Percentiles rank a stretch among this genome's conserved stretches.
Conservation (phyloP, 2,888 invertebrate species). For the Ecdyonurus torrentis region DNA sequence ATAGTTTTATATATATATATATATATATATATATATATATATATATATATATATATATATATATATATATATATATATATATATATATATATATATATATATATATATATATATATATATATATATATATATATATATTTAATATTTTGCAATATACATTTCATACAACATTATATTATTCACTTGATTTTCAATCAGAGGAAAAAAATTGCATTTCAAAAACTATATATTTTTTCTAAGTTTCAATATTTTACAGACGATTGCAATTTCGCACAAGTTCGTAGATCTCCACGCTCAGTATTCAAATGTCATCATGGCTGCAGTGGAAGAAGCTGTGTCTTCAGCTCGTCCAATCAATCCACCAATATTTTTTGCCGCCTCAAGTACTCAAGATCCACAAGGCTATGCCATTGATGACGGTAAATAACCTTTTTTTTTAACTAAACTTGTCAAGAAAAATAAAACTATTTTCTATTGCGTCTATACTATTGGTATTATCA, state of each 20-base stretch:
- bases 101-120: no score
- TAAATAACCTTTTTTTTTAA: no score
- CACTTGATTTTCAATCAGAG: no score
- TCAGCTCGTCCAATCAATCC: constrained; percentile 56
- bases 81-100: no score
- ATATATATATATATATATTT: no score
- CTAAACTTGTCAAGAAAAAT: no score
- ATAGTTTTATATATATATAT: not conserved
- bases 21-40: not conserved
- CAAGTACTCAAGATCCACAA: constrained; percentile 28
- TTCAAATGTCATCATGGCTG: constrained; percentile 37
- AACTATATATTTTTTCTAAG: not conserved
- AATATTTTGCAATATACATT: no score
- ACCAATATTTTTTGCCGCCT: constrained; percentile 63
- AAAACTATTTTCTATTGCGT: no score
- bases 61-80: not conserved
- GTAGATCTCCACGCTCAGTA: constrained; percentile 46
- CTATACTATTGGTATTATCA: no score
- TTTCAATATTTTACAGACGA: constrained; percentile 30
- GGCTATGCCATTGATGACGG: constrained; percentile 33
- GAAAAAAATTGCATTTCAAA: not conserved
- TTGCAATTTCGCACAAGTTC: constrained; percentile 42
- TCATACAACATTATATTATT: no score
- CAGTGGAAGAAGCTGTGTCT: constrained; percentile 34
- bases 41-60: not conserved